These are phyloP conservation scores for Zosterops pallidus DNA, from an alignment of 2,113 vertebrate species.

Conservation along the genomic window DNA sequence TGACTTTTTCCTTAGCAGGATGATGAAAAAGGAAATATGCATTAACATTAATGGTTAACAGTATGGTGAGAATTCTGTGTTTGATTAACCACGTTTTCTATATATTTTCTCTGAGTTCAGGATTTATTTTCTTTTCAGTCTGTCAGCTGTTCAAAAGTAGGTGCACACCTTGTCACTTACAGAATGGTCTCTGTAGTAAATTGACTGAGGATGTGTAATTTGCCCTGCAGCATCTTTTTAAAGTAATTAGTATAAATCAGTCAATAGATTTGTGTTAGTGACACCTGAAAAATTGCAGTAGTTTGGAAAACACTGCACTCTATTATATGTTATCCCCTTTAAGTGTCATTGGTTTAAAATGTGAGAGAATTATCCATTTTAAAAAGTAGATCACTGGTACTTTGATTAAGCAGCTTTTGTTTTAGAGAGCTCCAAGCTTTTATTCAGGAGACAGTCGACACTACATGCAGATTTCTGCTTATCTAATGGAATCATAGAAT, in stretches of 20 bases:
- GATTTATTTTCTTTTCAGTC: constrained; percentile 21
- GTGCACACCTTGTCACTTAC: background rate
- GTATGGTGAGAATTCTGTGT: background rate
- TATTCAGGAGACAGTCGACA: background rate
- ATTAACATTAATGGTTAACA: background rate
- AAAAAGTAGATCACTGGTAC: background rate
- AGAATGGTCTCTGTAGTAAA: constrained; percentile 30
- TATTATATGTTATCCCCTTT: background rate
- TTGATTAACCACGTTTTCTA: background rate
- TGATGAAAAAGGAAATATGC: background rate
- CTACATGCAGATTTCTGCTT: background rate
- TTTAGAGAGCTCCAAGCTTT: background rate
- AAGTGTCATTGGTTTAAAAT: constrained; percentile 25
- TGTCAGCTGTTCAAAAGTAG: background rate
- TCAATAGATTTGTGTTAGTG: constrained; percentile 32
- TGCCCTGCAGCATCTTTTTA: constrained; percentile 43
- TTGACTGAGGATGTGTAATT: constrained; percentile 26
- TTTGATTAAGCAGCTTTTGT: constrained; percentile 2
- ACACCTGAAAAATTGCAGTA: background rate
- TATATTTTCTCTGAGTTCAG: background rate
- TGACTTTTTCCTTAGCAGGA: background rate
- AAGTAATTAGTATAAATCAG: constrained; percentile 52
- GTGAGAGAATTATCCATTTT: background rate
- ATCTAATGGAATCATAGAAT: background rate
- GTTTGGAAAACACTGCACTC: constrained; percentile 9